Base-by-base conservation (phyloP, 2,113 vertebrate species). In the Larimichthys polyactis region DNA sequence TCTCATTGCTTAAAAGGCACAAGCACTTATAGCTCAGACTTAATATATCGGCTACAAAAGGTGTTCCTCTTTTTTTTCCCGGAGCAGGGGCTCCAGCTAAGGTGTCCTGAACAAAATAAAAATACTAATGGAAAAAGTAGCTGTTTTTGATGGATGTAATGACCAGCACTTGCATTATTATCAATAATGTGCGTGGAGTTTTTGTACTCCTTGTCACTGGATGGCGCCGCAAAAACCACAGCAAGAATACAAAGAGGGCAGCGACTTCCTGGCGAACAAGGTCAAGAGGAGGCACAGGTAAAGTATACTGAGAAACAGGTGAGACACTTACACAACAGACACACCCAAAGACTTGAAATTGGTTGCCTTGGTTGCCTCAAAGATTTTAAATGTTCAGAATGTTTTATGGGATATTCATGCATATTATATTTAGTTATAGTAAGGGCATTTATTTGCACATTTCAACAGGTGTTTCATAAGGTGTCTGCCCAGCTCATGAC, bases 31-130 rank as follows among this genome's bases (percentile, higher is more conserved):
- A 94, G 91, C 90, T 93, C 89, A 92, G 91, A 94, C 92, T 90
- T 94, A 95, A 95, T 93, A 94, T 95, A 94, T 94, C 94, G 73
- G 87, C 91, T 93, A 93, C 89, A 94, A 93, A 94, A 91, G 84
- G 78, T 94, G 86, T 93, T 91, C 81, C 78, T 92, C 88, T 84
- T 84, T 85, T 85, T 70, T 87, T 62, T 74, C 77, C 78, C 71
- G 82, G 87, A 92, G 92, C 90, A 81, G 82, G 92, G 84, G 90
- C 91, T 95, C 94, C 91, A 84, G 75, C 89, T 80, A 90, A 84
- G 88, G 89, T 91, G 91, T 91, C 90, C 91, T 89, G 68, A 93
- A 91, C 60, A 82, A 90, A 94, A 94, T 94, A 95, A 94, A 95
- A 88, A 88, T 77, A 91, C 87, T 87, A 90, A 93, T 91, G 83